A percentile compares a stretch with the other conserved stretches of the same genome.
Conservation (phyloP, 2,888 invertebrate species). For the Spodoptera picta region DNA sequence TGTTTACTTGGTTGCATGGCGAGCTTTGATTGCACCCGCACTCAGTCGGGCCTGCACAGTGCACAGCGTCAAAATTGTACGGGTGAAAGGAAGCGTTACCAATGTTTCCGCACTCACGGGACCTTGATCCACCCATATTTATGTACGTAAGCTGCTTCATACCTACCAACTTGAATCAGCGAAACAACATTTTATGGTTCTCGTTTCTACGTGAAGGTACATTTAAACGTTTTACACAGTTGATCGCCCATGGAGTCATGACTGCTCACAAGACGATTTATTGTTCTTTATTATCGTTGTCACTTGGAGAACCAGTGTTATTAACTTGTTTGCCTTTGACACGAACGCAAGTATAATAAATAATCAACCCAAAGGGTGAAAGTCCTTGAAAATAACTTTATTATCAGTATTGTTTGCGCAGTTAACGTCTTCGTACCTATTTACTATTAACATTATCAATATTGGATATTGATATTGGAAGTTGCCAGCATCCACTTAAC, state of each 20-base stretch:
- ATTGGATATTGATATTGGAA: constrained; percentile 37
- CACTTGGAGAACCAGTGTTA: constrained; percentile 44
- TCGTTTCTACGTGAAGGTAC: constrained; percentile 27
- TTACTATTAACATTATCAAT: constrained; percentile 32
- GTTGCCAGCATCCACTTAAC: constrained; percentile 25
- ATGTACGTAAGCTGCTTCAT: constrained; percentile 37
- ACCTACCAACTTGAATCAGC: constrained; percentile 34
- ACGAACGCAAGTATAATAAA: constrained; percentile 46
- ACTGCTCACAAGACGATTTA: constrained; percentile 45
- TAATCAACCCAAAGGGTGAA: constrained; percentile 55
- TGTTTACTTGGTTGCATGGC: constrained; percentile 53
- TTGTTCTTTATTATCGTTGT: constrained; percentile 51
- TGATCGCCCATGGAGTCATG: constrained; percentile 18
- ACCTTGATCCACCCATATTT: constrained; percentile 69
- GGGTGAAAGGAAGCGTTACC: constrained; percentile 75
- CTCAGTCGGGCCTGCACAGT: constrained; percentile 45
- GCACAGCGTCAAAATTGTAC: constrained; percentile 62
- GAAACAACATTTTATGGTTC: constrained; percentile 33
- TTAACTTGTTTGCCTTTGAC: constrained; percentile 60
- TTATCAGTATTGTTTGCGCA: constrained; percentile 55
- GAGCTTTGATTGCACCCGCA: constrained; percentile 70
- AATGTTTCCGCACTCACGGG: constrained; percentile 70
- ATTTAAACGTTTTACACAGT: constrained; percentile 34
- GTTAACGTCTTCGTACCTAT: constrained; percentile 27
- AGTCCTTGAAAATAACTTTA: constrained; percentile 56